phyloP scores from a whole-genome alignment of 2,888 invertebrate genomes.

The Branchipolynoe longqiensis region DNA sequence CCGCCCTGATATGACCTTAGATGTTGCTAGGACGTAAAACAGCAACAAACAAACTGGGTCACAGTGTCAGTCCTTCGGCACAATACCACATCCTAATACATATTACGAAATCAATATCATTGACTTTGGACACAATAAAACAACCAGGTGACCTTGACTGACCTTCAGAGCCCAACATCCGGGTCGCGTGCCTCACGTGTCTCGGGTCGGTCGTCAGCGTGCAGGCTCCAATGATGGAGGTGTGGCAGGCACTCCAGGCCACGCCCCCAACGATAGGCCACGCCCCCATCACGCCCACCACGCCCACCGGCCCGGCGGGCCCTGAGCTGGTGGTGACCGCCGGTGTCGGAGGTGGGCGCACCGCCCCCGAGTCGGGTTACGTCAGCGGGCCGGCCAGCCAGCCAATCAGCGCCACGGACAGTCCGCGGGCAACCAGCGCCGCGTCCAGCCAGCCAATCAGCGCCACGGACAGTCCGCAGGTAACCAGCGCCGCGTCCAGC shows the following conservation, averaged over 20 bases:
- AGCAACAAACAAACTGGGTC: no score
- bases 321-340: not conserved
- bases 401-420: no score
- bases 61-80: no score
- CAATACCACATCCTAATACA: no score
- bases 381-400: not conserved
- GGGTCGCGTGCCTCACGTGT: constrained; percentile 81
- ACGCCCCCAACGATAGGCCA: constrained; percentile 63
- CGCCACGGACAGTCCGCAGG: no score
- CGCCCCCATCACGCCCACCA: constrained; percentile 5
- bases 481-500: not conserved
- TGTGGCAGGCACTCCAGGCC: constrained; percentile 77
- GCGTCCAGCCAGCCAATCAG: not conserved
- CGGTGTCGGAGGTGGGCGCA: not conserved
- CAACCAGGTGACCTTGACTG: no score
- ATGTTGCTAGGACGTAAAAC: no score
- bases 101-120: no score
- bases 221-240: constrained; percentile 80
- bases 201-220: constrained; percentile 80
- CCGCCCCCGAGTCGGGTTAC: constrained; percentile 45
- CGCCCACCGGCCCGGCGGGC: not conserved
- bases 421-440: no score
- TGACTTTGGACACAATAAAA: no score
- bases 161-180: constrained; percentile 80
- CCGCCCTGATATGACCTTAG: no score